Conservation (phyloP, 2,888 invertebrate species). For the Megaustenia siamemsis region DNA sequence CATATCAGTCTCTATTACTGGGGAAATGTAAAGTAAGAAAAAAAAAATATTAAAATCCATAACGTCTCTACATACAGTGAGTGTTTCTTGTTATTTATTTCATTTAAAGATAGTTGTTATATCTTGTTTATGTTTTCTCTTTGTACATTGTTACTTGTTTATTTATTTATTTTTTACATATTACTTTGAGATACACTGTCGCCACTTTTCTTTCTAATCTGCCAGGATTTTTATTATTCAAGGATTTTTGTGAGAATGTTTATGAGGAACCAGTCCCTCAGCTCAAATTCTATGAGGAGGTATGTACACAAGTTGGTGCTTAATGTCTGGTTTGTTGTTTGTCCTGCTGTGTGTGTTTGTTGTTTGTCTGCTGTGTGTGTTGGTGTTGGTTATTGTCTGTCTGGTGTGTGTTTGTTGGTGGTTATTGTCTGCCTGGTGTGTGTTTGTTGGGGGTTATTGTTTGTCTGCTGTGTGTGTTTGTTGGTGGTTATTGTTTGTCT, state of each 20-base stretch:
- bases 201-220: constrained; percentile 54
- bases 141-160: too few species aligned
- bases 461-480: too few species aligned
- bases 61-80: too few species aligned
- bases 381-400: background rate
- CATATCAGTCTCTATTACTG: too few species aligned
- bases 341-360: background rate
- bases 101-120: too few species aligned
- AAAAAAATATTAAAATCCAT: too few species aligned
- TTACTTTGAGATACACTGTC: too few species aligned
- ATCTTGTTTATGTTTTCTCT: too few species aligned
- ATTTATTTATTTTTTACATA: too few species aligned
- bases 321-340: background rate
- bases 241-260: constrained; percentile 98
- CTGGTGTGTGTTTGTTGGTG: background rate
- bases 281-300: constrained; percentile 99
- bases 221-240: constrained; percentile 96
- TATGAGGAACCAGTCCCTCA: constrained; percentile 98
- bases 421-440: background rate
- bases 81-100: too few species aligned
- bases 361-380: background rate
- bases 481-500: too few species aligned
- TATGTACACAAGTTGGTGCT: constrained; percentile 81
- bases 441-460: background rate
- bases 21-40: too few species aligned